Conservation (phyloP, 2,888 invertebrate species). For the Andrena camellia region DNA sequence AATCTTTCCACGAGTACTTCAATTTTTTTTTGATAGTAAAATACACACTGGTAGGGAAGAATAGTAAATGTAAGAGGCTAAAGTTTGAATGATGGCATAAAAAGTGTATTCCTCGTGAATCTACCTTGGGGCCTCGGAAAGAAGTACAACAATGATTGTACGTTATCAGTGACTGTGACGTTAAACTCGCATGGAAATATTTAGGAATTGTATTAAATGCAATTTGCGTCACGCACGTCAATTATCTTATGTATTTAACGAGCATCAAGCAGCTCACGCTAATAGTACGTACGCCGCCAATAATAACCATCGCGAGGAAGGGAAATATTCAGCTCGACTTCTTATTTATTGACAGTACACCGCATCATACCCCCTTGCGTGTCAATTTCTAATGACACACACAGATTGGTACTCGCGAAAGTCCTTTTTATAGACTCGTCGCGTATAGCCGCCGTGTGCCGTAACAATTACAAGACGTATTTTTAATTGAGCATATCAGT, state of each 20-base stretch:
- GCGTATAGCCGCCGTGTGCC: neutral
- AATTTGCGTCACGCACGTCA: neutral
- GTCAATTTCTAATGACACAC: constrained; percentile 12
- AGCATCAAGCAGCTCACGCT: neutral
- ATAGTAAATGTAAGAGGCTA: constrained; percentile 37
- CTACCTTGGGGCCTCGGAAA: neutral
- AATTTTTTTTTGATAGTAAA: constrained; percentile 44
- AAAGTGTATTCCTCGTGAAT: constrained; percentile 43
- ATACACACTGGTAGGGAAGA: constrained; percentile 37
- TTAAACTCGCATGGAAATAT: constrained; percentile 12
- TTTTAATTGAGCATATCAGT: constrained; percentile 26
- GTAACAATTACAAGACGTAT: constrained; percentile 11
- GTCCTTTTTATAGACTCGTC: constrained; percentile 19
- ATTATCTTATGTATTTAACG: neutral
- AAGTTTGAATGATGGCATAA: constrained; percentile 52
- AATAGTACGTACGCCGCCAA: neutral
- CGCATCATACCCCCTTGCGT: neutral
- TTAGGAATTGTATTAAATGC: neutral
- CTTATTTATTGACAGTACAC: constrained; percentile 10
- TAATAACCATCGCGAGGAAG: neutral
- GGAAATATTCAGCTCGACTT: constrained; percentile 23
- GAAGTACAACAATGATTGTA: constrained; percentile 17
- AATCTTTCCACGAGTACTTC: constrained; percentile 14
- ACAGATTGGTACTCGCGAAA: neutral
- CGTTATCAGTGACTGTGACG: neutral